A percentile compares a stretch with the other conserved stretches of the same genome.
These are phyloP conservation scores for Emydocephalus ijimae DNA, from an alignment of 2,113 vertebrate species.

Conservation along the genomic window DNA sequence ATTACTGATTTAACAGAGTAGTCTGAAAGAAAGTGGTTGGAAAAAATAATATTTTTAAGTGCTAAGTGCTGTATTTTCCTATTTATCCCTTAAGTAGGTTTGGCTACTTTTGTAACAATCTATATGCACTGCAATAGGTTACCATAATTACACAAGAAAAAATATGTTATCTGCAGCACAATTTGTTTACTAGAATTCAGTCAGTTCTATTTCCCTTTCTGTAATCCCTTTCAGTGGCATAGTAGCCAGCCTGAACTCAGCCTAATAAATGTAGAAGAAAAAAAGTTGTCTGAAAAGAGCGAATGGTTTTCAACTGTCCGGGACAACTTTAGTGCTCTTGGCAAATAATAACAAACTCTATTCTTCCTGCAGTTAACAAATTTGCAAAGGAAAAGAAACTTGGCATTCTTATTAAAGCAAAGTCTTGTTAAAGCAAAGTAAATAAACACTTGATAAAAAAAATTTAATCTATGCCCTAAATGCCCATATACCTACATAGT, in stretches of 20 bases:
- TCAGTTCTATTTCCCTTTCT: background rate
- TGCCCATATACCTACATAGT: conserved; percentile 35
- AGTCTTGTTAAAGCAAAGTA: conserved; percentile 22
- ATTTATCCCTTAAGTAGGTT: background rate
- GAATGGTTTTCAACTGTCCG: background rate
- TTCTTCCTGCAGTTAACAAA: background rate
- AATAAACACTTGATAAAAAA: conserved; percentile 36
- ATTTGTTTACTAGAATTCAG: background rate
- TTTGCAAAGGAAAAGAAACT: background rate
- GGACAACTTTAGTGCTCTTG: background rate
- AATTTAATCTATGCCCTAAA: conserved; percentile 54
- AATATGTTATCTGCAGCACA: background rate
- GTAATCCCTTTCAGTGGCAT: background rate
- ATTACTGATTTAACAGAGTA: background rate
- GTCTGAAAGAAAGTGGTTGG: background rate
- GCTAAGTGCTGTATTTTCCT: background rate
- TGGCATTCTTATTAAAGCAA: background rate
- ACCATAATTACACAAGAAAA: background rate
- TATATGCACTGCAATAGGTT: background rate
- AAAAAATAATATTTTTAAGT: background rate
- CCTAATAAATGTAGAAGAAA: background rate
- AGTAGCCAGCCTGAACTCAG: background rate
- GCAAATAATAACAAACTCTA: background rate
- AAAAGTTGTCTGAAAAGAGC: background rate
- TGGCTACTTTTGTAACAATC: background rate